These are phyloP conservation scores for Ceyx cyanopectus DNA, from an alignment of 2,113 vertebrate species.

Conservation along the genomic window DNA sequence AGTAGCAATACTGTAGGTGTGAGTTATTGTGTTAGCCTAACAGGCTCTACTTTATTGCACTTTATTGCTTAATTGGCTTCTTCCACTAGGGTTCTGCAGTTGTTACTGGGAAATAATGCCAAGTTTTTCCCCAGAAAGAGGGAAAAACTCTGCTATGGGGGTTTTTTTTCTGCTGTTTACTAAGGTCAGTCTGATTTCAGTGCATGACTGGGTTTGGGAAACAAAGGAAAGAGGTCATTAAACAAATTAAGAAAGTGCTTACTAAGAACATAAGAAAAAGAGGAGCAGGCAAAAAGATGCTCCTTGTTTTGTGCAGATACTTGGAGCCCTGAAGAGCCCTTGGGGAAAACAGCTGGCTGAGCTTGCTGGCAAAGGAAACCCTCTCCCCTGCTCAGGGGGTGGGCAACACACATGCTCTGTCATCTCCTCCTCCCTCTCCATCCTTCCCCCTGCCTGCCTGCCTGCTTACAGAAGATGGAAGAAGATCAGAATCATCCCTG, in stretches of 20 bases:
- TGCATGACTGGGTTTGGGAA: neutral
- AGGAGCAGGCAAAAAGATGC: constrained; percentile 25
- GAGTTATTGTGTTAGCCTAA: constrained; percentile 51
- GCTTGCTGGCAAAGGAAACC: constrained; percentile 33
- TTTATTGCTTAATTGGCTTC: constrained; percentile 47
- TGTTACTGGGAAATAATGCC: neutral
- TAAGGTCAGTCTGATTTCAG: constrained; percentile 8
- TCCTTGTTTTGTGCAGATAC: neutral
- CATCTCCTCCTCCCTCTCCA: neutral
- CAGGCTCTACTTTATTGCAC: constrained; percentile 1
- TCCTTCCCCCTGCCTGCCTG: neutral
- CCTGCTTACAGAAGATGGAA: neutral
- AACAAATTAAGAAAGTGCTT: constrained; percentile 25
- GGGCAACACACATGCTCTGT: neutral
- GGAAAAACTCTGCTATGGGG: neutral
- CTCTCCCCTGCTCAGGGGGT: neutral
- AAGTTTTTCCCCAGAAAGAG: neutral
- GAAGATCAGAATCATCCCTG: neutral
- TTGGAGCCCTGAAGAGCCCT: neutral
- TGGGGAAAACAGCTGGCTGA: constrained; percentile 55
- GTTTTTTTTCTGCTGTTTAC: neutral
- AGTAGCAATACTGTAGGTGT: constrained; percentile 46
- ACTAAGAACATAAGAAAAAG: constrained; percentile 15
- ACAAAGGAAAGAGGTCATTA: constrained; percentile 20
- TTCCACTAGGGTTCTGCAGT: constrained; percentile 36